These are phyloP conservation scores for Troides oblongomaculatus DNA, from an alignment of 2,888 invertebrate species.

Conservation along the genomic window DNA sequence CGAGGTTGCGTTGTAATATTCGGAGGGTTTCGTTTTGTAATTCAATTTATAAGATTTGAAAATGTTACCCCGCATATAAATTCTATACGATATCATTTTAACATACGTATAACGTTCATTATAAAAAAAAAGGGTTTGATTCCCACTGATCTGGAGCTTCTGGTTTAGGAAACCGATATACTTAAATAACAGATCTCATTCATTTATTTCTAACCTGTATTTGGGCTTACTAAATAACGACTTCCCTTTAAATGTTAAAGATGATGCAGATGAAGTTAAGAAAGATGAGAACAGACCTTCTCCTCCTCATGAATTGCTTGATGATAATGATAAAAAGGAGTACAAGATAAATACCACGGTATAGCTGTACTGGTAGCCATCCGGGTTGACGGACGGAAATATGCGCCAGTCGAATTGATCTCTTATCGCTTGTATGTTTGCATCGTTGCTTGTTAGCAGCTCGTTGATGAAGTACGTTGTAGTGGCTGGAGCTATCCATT, in stretches of 20 bases:
- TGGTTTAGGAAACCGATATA: too few species aligned
- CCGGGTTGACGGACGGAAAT: conserved; percentile 88
- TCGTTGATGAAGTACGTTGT: conserved; percentile 84
- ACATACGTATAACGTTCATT: too few species aligned
- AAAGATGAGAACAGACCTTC: too few species aligned
- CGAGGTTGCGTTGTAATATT: background rate
- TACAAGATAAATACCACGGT: conserved; percentile 52
- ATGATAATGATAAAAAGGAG: background rate
- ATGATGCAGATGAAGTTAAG: too few species aligned
- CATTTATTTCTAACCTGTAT: too few species aligned
- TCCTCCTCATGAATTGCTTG: too few species aligned
- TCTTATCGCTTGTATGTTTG: conserved; percentile 71
- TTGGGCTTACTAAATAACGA: too few species aligned
- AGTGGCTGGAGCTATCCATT: conserved; percentile 87
- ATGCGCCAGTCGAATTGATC: conserved; percentile 86
- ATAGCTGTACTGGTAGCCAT: conserved; percentile 77
- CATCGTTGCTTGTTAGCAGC: conserved; percentile 78
- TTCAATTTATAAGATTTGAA: background rate
- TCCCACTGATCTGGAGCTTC: too few species aligned
- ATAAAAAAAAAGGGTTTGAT: too few species aligned
- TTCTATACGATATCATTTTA: too few species aligned
- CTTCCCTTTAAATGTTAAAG: too few species aligned
- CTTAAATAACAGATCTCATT: too few species aligned
- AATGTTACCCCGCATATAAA: background rate
- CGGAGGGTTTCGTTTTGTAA: background rate